A percentile compares a stretch with the other conserved stretches of the same genome.
phyloP scores from a whole-genome alignment of 2,888 invertebrate species.

The Villa cingulata region DNA sequence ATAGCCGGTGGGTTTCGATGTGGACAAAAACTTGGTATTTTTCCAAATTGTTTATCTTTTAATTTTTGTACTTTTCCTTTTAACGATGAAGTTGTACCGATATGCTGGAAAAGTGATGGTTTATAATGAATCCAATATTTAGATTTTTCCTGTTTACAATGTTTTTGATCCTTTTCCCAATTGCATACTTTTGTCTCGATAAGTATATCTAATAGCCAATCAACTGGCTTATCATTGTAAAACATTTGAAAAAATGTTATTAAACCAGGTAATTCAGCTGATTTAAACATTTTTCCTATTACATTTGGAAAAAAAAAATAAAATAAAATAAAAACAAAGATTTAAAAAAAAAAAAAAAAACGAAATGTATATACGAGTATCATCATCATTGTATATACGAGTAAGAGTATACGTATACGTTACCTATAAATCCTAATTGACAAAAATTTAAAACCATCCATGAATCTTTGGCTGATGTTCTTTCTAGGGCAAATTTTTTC shows the following conservation, averaged over 20 bases:
- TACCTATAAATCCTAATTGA: constrained; percentile 84
- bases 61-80: constrained; percentile 93
- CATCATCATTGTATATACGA: no score
- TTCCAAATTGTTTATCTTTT: constrained; percentile 85
- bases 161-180: constrained; percentile 68
- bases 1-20: constrained; percentile 62
- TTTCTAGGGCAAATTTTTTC: constrained; percentile 68
- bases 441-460: constrained; percentile 94
- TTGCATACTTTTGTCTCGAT: constrained; percentile 82
- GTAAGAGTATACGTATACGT: constrained; percentile 8
- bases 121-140: constrained; percentile 74
- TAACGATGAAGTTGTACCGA: constrained; percentile 86
- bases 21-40: constrained; percentile 61
- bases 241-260: constrained; percentile 91
- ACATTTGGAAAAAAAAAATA: no score
- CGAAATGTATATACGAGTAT: background rate
- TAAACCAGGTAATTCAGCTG: constrained; percentile 70
- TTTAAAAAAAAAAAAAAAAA: background rate
- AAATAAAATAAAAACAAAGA: background rate
- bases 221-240: constrained; percentile 90
- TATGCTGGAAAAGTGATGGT: constrained; percentile 88
- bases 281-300: constrained; percentile 74
- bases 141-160: constrained; percentile 63
- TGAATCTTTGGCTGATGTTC: constrained; percentile 51
- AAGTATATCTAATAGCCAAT: constrained; percentile 87